A percentile compares a stretch with the other conserved stretches of the same genome.
Conservation (phyloP, 2,888 invertebrate genomes). For the Volucella bombylans region DNA sequence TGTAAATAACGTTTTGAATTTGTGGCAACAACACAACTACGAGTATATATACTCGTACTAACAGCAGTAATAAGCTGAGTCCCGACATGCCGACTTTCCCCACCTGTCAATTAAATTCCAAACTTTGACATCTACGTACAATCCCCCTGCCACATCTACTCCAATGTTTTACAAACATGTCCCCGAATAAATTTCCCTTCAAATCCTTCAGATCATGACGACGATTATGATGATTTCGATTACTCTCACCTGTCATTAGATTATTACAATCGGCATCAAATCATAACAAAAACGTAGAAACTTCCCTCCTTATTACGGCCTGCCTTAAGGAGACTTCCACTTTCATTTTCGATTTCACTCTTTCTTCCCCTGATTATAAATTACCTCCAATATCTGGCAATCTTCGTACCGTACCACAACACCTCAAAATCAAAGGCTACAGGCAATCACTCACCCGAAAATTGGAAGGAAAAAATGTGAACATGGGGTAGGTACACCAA, state of each 20-base stretch:
- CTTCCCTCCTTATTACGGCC: not conserved
- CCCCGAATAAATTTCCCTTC: conserved; percentile 6
- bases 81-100: no score
- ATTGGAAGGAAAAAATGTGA: conserved; percentile 17
- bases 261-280: not conserved
- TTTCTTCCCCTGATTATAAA: conserved; percentile 28
- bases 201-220: not conserved
- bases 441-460: conserved; percentile 39
- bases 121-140: not conserved
- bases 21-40: no score
- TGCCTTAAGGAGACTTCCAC: not conserved
- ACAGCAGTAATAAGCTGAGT: no score
- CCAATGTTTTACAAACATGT: not conserved
- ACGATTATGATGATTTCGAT: conserved; percentile 3
- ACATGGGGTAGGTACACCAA: conserved; percentile 9
- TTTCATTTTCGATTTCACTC: not conserved
- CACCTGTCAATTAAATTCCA: conserved; percentile 31
- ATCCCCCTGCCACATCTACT: not conserved
- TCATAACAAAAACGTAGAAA: not conserved
- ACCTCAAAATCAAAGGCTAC: conserved; percentile 54
- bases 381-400: conserved; percentile 43
- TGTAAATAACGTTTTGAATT: no score
- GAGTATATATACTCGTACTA: no score
- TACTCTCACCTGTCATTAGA: conserved; percentile 9
- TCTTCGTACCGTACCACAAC: conserved; percentile 39